Evolutionary conservation across 2,797 vertebrate genomes (phyloP).

Genomic region (Steatocranus sp.): DNA sequence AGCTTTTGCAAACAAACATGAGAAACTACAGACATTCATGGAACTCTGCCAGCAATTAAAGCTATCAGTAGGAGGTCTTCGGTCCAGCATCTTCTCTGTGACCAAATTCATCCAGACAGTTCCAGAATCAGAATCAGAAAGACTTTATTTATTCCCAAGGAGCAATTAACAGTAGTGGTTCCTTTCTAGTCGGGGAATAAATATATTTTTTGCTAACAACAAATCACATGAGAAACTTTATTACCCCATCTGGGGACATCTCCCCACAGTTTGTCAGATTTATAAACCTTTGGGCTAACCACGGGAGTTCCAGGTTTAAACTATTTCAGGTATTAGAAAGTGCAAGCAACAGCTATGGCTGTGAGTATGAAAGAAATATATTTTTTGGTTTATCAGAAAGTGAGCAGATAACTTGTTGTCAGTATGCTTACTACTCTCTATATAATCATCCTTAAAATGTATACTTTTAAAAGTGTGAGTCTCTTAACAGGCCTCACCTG

Average conservation of each 20-base stretch:
- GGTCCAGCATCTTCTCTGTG: not conserved
- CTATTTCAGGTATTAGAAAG: not conserved
- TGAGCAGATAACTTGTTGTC: not conserved
- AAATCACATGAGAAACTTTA: not conserved
- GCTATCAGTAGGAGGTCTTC: not conserved
- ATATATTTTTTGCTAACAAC: not conserved
- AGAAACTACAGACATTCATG: not conserved
- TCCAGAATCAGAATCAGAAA: not conserved
- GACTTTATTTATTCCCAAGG: not conserved
- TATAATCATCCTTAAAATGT: not conserved
- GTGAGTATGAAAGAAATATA: not conserved
- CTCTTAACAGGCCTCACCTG: slow-evolving; percentile 80
- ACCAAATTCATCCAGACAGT: not conserved
- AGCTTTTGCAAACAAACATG: not conserved
- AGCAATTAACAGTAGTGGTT: not conserved
- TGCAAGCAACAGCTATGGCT: not conserved
- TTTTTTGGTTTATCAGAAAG: not conserved
- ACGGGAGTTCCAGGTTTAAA: not conserved
- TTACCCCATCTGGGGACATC: not conserved
- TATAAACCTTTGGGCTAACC: not conserved
- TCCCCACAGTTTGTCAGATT: not conserved
- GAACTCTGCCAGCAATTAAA: not conserved
- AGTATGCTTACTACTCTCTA: not conserved
- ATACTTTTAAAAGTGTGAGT: not conserved
- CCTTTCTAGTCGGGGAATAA: not conserved